Conservation (phyloP, 2,113 vertebrate species). For the Festucalex cinctus region DNA sequence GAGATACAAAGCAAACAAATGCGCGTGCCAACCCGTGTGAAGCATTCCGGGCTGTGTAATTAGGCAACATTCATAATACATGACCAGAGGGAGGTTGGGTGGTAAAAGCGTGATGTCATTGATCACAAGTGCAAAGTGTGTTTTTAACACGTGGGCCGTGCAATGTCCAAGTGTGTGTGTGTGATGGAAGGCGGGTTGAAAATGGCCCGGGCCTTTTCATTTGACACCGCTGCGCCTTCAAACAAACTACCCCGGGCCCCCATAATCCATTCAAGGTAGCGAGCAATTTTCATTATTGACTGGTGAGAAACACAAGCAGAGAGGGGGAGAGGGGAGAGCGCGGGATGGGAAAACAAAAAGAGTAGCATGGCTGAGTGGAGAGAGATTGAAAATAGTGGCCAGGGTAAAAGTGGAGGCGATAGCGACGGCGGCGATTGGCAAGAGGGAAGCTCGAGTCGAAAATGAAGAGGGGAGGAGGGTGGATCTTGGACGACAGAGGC, state of each 20-base stretch:
- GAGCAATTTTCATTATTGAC: slow-evolving; percentile 80
- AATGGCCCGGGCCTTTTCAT: slow-evolving; percentile 70
- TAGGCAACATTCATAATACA: slow-evolving; percentile 74
- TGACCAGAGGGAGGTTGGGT: slow-evolving; percentile 46
- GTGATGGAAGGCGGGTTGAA: slow-evolving; percentile 63
- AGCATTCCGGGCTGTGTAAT: slow-evolving; percentile 68
- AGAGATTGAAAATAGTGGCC: slow-evolving; percentile 54
- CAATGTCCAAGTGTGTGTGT: slow-evolving; percentile 8
- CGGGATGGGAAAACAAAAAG: slow-evolving; percentile 50
- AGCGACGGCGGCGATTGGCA: slow-evolving; percentile 24
- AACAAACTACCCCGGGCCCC: slow-evolving; percentile 70
- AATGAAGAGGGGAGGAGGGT: slow-evolving; percentile 37
- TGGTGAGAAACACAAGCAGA: slow-evolving; percentile 61
- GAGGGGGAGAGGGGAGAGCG: slow-evolving; percentile 16
- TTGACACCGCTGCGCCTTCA: slow-evolving; percentile 71
- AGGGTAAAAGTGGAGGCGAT: slow-evolving; percentile 44
- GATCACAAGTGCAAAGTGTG: slow-evolving; percentile 35
- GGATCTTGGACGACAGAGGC: slow-evolving; percentile 20
- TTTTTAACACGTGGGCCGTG: slow-evolving; percentile 27
- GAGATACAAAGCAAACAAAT: slow-evolving; percentile 69
- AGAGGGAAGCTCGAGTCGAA: slow-evolving; percentile 30
- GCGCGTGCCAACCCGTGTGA: slow-evolving; percentile 60
- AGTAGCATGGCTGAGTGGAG: slow-evolving; percentile 40
- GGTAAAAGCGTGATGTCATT: slow-evolving; percentile 43
- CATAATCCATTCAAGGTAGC: slow-evolving; percentile 78